Percentiles rank a stretch among this genome's conserved stretches.
Evolutionary conservation across 92 coral and sea anemone genomes (phyloP).

Genomic region (Chrysogorgia sp.): DNA sequence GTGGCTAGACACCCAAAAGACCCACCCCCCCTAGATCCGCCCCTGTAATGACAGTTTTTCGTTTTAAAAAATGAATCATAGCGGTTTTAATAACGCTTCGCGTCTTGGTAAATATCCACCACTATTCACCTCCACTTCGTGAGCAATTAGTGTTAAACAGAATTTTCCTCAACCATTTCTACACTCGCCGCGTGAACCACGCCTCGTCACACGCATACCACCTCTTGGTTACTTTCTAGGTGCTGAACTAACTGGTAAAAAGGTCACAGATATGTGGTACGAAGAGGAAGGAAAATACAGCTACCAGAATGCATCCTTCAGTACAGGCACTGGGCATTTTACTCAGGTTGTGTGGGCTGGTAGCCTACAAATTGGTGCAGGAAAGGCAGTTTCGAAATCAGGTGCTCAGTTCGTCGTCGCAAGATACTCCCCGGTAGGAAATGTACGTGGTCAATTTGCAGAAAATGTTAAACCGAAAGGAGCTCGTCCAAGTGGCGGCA

Average conservation of each 20-base stretch:
- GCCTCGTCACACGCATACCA: background rate
- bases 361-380: conserved; percentile 91
- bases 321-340: conserved; percentile 90
- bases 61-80: too few species aligned
- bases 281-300: conserved; percentile 90
- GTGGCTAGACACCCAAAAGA: too few species aligned
- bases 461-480: conserved; percentile 85
- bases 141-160: too few species aligned
- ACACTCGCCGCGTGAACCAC: too few species aligned
- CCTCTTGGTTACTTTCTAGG: conserved; percentile 53
- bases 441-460: conserved; percentile 86
- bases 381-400: conserved; percentile 83
- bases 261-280: conserved; percentile 97
- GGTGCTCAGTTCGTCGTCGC: conserved; percentile 97
- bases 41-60: too few species aligned
- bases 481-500: conserved; percentile 55
- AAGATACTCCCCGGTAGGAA: conserved; percentile 95
- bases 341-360: conserved; percentile 93
- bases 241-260: conserved; percentile 81
- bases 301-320: conserved; percentile 75
- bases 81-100: too few species aligned
- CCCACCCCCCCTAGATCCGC: too few species aligned
- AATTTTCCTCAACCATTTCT: too few species aligned
- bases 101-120: too few species aligned
- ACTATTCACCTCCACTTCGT: too few species aligned